These are phyloP conservation scores for Urocitellus parryii DNA, from an alignment of 2,113 vertebrate genomes.

Conservation along the genomic window DNA sequence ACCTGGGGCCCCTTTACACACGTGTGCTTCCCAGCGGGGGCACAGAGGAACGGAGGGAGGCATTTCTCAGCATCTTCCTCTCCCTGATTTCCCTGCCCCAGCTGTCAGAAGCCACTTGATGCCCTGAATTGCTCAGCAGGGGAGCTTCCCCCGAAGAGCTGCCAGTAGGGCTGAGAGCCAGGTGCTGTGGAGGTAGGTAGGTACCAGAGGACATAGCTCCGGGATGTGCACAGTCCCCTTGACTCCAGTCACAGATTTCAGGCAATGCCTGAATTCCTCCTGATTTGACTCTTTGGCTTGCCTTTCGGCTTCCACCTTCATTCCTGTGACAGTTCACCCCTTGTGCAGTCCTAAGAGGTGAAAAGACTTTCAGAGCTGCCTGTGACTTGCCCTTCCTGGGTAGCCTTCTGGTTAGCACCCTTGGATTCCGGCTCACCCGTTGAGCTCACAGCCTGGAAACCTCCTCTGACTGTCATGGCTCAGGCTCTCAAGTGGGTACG, in stretches of 20 bases:
- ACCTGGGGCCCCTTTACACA: not conserved
- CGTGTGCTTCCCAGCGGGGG: not conserved
- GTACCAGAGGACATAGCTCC: fast-evolving
- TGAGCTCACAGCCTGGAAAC: not conserved
- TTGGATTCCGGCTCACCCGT: not conserved
- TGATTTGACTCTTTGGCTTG: not conserved
- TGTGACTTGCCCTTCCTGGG: not conserved
- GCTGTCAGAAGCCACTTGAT: not conserved
- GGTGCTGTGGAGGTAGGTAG: not conserved
- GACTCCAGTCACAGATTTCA: not conserved
- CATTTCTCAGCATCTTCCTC: not conserved
- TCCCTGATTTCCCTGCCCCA: not conserved
- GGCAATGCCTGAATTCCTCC: not conserved
- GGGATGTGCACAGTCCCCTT: fast-evolving
- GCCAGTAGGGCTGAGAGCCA: not conserved
- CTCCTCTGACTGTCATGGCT: not conserved
- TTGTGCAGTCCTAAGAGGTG: not conserved
- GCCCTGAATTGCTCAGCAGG: not conserved
- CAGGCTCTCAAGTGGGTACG: not conserved
- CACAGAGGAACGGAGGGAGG: not conserved
- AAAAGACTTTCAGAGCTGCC: not conserved
- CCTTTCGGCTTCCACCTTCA: not conserved
- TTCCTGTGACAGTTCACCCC: not conserved
- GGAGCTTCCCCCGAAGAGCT: not conserved
- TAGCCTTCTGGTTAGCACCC: not conserved